These are phyloP conservation scores for Orchesellides sinensis DNA, from an alignment of 2,888 invertebrate genomes.

Conservation along the genomic window DNA sequence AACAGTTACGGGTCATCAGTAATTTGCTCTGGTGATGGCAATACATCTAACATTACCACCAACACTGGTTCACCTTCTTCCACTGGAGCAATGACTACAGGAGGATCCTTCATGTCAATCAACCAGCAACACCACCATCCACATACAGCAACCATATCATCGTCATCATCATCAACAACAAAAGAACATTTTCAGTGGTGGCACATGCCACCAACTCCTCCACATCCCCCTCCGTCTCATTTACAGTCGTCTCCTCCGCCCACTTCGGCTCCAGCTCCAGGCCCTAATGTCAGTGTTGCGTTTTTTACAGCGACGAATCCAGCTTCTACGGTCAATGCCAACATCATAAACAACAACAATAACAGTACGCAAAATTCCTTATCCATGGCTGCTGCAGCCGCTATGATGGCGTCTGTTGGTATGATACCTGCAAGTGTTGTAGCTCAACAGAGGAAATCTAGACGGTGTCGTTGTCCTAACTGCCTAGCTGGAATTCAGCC, in stretches of 20 bases:
- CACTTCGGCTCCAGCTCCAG: slow-evolving; percentile 54
- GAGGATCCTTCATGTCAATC: slow-evolving; percentile 63
- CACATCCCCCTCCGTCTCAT: slow-evolving; percentile 65
- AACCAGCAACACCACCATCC: slow-evolving; percentile 45
- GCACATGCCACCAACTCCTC: slow-evolving; percentile 68
- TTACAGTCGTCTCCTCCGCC: slow-evolving; percentile 63
- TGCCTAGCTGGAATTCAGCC: slow-evolving; percentile 72
- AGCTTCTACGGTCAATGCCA: slow-evolving; percentile 40
- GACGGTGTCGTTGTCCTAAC: slow-evolving; percentile 74
- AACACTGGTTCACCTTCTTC: slow-evolving; percentile 31
- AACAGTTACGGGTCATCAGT: slow-evolving; percentile 41
- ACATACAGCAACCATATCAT: slow-evolving; percentile 20
- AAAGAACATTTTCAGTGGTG: slow-evolving; percentile 74
- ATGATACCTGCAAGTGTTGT: slow-evolving; percentile 56
- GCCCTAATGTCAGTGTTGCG: slow-evolving; percentile 57
- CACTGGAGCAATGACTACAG: slow-evolving; percentile 40
- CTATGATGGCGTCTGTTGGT: slow-evolving; percentile 57
- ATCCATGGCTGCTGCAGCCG: slow-evolving; percentile 64
- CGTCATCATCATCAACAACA: slow-evolving; percentile 24
- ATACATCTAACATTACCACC: slow-evolving; percentile 9
- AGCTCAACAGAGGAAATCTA: slow-evolving; percentile 68
- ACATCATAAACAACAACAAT: slow-evolving; percentile 48
- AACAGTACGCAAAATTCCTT: slow-evolving; percentile 51
- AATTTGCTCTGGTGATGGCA: slow-evolving; percentile 39
- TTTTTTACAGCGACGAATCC: slow-evolving; percentile 55